Base-by-base conservation (phyloP, 1,140 invertebrate species). In the Propsilocerus akamusi region DNA sequence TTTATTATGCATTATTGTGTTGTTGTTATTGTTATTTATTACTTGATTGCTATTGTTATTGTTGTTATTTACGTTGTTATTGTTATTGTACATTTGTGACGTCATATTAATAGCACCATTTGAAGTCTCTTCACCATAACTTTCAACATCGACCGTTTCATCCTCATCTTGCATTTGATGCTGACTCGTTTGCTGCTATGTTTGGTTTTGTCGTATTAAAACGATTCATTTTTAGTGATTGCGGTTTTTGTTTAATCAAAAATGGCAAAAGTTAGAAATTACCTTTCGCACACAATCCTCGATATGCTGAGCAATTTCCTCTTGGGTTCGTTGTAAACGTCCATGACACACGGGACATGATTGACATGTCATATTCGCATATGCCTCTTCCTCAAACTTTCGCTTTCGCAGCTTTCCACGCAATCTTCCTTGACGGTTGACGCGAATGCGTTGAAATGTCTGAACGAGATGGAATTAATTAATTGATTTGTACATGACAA, bases 321-420 rank as follows among this genome's bases (percentile, higher is more conserved):
- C 78, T 1, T 78, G 69, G 17, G 70, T 74, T 28, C 74, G 68
- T 37, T 64, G 62, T 47, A 68, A 63, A 49, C 68, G 65, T 34
- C 84, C 78, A 55, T 73, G 81, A 59, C 86, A 89, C 47, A 88
- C 79, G n/a, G 84, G 82, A 68, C 86, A 90, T 0, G 74, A 68
- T 30, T 59, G 63, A 46, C 63, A 65, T 52, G 63, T 64, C 41
- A 65, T 55, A 56, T 61, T 65, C 51, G 65, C 63, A 58, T 64
- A 65, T 55, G 65, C 58, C 24, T 65, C 63, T 72, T 81, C 73
- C 55, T 82, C 80, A 28, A 74, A 71, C 66, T 83, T 80, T 48
- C 80, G 69, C 59, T 83, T 81, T 23, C 80, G 61, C 11, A 71
- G 67, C 58, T 72, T 72, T 25, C 71, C 56, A 51, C 69, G 51